Percentiles rank a stretch among this genome's conserved stretches.
These are phyloP conservation scores for Nothobranchius furzeri DNA, from an alignment of 2,113 vertebrate species.

Conservation along the genomic window DNA sequence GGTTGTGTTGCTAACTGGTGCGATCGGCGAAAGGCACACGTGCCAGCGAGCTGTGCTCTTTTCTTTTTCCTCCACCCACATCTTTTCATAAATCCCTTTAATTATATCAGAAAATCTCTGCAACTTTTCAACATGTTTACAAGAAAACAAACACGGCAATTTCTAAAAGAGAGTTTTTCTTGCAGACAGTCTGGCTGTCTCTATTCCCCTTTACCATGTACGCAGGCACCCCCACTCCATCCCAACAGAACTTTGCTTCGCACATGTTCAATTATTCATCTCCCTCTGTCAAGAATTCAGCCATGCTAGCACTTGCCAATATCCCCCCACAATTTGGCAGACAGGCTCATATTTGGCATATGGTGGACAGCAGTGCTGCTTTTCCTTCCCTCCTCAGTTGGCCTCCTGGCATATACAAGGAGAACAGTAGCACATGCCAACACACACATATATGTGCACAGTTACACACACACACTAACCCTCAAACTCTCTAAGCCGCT, in stretches of 20 bases:
- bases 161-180: conserved; percentile 61
- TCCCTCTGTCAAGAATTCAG: conserved; percentile 79
- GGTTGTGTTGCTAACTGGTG: neutral
- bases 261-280: conserved; percentile 77
- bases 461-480: neutral
- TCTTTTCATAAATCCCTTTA: conserved; percentile 24
- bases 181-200: conserved; percentile 42
- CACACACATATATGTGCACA: neutral
- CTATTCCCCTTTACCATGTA: conserved; percentile 39
- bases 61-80: conserved; percentile 2
- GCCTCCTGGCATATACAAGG: conserved; percentile 60
- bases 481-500: conserved; percentile 21
- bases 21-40: conserved; percentile 15
- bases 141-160: conserved; percentile 34
- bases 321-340: conserved; percentile 77
- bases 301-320: conserved; percentile 69
- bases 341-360: conserved; percentile 70
- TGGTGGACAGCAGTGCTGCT: conserved; percentile 63
- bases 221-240: conserved; percentile 47
- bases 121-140: conserved; percentile 63
- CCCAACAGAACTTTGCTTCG: conserved; percentile 65
- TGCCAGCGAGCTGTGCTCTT: conserved; percentile 8
- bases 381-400: conserved; percentile 64
- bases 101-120: conserved; percentile 35
- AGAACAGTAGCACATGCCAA: conserved; percentile 45